Evolutionary conservation across 2,888 invertebrate species (phyloP), one percentile per base, ranked within the genome.

Genomic region (Parnassius orleans): DNA sequence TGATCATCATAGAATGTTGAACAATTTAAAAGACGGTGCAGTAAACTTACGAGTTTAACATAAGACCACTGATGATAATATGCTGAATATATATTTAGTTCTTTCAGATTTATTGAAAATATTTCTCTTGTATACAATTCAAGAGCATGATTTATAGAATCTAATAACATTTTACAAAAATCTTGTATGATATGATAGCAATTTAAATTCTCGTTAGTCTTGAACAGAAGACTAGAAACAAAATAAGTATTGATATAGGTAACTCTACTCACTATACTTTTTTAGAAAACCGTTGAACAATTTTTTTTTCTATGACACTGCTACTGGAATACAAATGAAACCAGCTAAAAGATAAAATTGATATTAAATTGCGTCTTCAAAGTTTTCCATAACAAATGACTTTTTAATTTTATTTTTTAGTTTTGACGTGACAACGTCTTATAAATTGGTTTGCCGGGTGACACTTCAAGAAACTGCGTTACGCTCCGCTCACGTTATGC

Each of bases 61-160:
- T 24, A 41, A 64, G 19, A 53, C 43, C 56, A 52, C 43, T 57
- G 63, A 64, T 33, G 33, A 33, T 33, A 33, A 33, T 64, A 64
- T 64, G 57, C 60, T 60, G 53, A 60, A 60, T 57, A 64, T 50
- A 51, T 53, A 43, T 51, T 41, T n/a, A 33, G 48, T 52, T 12
- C 41, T 58, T 33, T 51, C 46, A 44, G 44, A 46, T 44, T 51
- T 7, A 41, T 50, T 53, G 33, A 60, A 60, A 33, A 65, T 48
- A 61, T 61, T 51, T 60, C 53, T 65, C 56, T 24, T 66, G 65
- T 68, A 67, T 69, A 69, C 63, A 66, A 33, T 60, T 65, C 61
- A 66, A 70, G 68, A 72, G 70, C 73, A 74, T 73, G 72, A 76
- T 77, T 66, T 67, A 65, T 72, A 74, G 71, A 70, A 74, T 75